These are phyloP conservation scores for Xestoiulus laeticollis DNA, from an alignment of 2,888 invertebrate species.

Conservation along the genomic window DNA sequence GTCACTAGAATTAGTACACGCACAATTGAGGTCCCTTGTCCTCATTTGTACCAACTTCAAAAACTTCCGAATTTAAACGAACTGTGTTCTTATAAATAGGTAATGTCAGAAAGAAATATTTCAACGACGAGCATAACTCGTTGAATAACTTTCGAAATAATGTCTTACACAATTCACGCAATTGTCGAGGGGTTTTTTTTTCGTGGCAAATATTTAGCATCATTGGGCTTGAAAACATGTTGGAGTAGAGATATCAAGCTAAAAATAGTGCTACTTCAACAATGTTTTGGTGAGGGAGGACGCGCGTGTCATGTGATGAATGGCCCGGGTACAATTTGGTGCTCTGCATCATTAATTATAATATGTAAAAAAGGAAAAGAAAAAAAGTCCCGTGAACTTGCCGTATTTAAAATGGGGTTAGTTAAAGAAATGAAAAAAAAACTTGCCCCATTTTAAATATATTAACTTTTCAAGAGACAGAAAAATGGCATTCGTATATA, in stretches of 20 bases:
- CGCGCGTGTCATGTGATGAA: background rate
- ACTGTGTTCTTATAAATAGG: background rate
- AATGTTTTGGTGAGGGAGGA: constrained; percentile 9
- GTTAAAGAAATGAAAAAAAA: background rate
- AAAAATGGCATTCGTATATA: constrained; percentile 24
- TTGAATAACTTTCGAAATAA: constrained; percentile 9
- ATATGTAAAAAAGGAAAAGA: background rate
- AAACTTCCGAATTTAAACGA: background rate
- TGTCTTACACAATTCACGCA: background rate
- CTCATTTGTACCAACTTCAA: constrained; percentile 21
- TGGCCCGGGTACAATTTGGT: constrained; percentile 30
- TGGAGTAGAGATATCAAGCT: background rate
- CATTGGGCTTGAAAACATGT: background rate
- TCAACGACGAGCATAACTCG: background rate
- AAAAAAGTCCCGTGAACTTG: background rate
- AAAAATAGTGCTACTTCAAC: background rate
- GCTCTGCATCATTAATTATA: background rate
- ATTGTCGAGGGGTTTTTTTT: background rate
- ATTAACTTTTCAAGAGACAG: background rate
- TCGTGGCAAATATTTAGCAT: background rate
- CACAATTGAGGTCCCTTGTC: background rate
- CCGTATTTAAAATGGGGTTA: constrained; percentile 19
- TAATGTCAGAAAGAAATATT: background rate
- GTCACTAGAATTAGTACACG: background rate
- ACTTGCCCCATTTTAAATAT: constrained; percentile 20